Base-by-base conservation (phyloP, 1,140 invertebrate species). In the Temnothorax nylanderi region DNA sequence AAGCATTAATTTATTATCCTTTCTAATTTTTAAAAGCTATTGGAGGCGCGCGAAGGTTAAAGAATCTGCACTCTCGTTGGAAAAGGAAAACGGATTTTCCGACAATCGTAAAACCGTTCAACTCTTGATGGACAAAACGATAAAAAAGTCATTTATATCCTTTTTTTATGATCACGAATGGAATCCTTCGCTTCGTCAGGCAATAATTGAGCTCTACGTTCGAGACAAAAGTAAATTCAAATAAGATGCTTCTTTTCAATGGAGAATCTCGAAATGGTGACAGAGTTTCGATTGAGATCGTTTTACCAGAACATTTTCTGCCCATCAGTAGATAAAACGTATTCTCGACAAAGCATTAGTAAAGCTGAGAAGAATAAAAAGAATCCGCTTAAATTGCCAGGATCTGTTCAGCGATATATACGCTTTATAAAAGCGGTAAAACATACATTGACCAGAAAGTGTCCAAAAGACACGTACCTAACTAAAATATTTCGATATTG, bases 151-250 rank as follows among this genome's bases (percentile, higher is more conserved):
- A 47, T 44, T 82, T 54, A 82, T 69, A 69, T 49, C 21, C 37
- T 71, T 44, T 82, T 80, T 82, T 82, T 82, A 82, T 13, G 54
- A 71, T 58, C 54, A 60, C 54, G 41, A 71, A 60, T 62, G 54
- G 56, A 75, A 84, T 84, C n/a, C 54, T 84, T 26, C 80, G 80
- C 69, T 84, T 84, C 80, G 44, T n/a, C 80, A 71, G 62, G 32
- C 69, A 84, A 41, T 84, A 84, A 84, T 75, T 75, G 80, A 84
- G 54, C 80, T 60, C 18, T 82, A 81, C 51, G 78, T 72, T 82
- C 67, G 54, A 84, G 80, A 84, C 69, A 84, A 84, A 84, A 84
- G 80, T 54, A 84, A 84, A 81, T 81, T 81, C 78, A 81, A 81
- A 84, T 84, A 84, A 84, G 80, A 75, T 34, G 56, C 80, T 75